Base-by-base conservation (phyloP, 92 coral and sea anemone genomes). In the Parazoanthus darwini region DNA sequence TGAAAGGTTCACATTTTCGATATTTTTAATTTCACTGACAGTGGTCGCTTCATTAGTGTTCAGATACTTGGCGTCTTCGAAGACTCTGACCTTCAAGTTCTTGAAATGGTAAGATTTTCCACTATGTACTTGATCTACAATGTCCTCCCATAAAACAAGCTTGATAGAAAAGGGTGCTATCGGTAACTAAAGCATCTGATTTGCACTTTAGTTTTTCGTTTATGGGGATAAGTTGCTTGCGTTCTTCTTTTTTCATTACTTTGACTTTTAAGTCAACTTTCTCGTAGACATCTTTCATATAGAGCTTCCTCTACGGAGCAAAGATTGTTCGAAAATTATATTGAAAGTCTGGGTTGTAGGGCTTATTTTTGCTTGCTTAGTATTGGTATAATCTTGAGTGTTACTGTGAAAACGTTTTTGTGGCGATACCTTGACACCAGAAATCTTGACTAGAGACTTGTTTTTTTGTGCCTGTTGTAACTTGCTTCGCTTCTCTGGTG, bases 101-200 rank as follows among this genome's bases (percentile, higher is more conserved):
- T 63, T 78, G 86, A 88, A 79, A 80, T 88, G 90, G 51, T 88
- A 88, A 42, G 66, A 75, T 50, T 88, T 88, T 26, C 90, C 86
- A 70, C 33, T 29, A 29, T 29, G 33, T 29, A 70, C 90, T 39
- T 79, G 77, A 63, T 66, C 33, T 26, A 63, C 77, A 79, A 75
- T 50, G 85, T 79, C 80, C 71, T 75, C 81, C 90, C 86, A 88
- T 54, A 77, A 56, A 88, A 63, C 74, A 82, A 56, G 90, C 33
- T 88, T 79, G 3, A 80, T 65, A 50, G 77, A 77, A 75, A 80
- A 58, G 33, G 66, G 81, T 79, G 76, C 26, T 79, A 66, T 75
- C 86, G 39, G 86, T 77, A 82, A 82, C 65, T 42, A 74, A 59
- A 58, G 65, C 56, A 71, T 82, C 46, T 38, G 77, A 82, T 82